Percentiles rank a stretch among this genome's conserved stretches.
These are phyloP conservation scores for Penaeus chinensis DNA, from an alignment of 1,140 invertebrate genomes.

Conservation along the genomic window DNA sequence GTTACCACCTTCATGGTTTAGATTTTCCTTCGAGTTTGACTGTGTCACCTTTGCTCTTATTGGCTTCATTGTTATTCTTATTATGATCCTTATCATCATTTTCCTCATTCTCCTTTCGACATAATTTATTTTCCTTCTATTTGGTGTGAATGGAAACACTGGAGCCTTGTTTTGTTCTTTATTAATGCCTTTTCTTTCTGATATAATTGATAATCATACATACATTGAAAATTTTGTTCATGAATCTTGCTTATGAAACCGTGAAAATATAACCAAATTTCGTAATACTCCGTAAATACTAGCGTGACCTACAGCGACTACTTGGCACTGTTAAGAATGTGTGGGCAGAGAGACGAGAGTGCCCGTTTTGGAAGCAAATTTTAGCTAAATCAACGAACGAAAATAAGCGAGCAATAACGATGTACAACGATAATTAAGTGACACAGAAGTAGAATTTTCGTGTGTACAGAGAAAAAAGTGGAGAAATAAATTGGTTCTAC, in stretches of 20 bases:
- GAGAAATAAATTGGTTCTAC: too few species aligned
- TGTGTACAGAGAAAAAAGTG: too few species aligned
- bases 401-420: too few species aligned
- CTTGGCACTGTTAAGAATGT: too few species aligned
- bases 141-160: conserved; percentile 53
- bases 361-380: too few species aligned
- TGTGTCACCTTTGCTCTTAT: background rate
- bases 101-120: background rate
- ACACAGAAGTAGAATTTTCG: too few species aligned
- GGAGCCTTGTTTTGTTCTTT: conserved; percentile 49
- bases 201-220: conserved; percentile 36
- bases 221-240: conserved; percentile 18
- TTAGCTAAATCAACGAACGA: too few species aligned
- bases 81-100: background rate
- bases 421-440: too few species aligned
- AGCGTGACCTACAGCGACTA: too few species aligned
- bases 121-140: conserved; percentile 4
- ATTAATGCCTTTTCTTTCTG: conserved; percentile 43
- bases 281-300: background rate
- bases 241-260: conserved; percentile 9
- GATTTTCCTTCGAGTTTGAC: background rate
- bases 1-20: too few species aligned
- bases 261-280: conserved; percentile 19
- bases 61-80: background rate
- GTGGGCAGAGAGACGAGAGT: too few species aligned